Base-by-base conservation (phyloP, 2,797 vertebrate genomes). In the Aphelocoma californica region DNA sequence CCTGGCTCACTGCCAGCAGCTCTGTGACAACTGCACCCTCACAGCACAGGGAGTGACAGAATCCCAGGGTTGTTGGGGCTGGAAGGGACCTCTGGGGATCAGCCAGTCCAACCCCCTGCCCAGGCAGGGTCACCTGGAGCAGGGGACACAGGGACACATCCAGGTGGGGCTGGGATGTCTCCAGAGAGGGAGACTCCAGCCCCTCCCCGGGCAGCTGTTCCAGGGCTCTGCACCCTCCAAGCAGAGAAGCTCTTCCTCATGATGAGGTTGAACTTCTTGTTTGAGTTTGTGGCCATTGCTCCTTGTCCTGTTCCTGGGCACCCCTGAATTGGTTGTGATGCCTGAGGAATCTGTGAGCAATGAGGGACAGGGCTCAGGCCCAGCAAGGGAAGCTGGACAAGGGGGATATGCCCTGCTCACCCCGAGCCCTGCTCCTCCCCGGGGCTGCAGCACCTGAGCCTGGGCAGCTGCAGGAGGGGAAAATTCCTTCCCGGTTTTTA, bases 391-490 rank as follows among this genome's bases (percentile, higher is more conserved):
- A 47, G 45, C 31, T 28, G 66, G 44, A 47, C 12, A 26, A 17
- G 70, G 18, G 1, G 21, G 40, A 44, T 3, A 0, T 12, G 28
- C 29, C 17, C 34, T 1, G 1, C 54, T 86, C 50, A 20, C 28
- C 26, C 12, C 13, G 11, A 26, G 13, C 57, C 32, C 53, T 5
- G 0, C 31, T 65, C 18, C 32, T 61, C 26, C 56, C 56, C 0
- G 0, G 12, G 18, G 17, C 47, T 81, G 56, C 23, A 56, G 56
- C 31, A 61, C 31, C 32, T 7, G 7, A 61, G 70, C 17, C 60
- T 53, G 66, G 28, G 56, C 56, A 19, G 32, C 14, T 73, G 17
- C 50, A 23, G 36, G 20, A 70, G 29, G 32, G 42, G 20, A 50
- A 72, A 61, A 69, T 86, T 78, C 38, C 29, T 70, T 18, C 69